Evolutionary conservation across 92 coral and sea anemone genomes (phyloP).

Genomic region (Scolanthus callimorphus): DNA sequence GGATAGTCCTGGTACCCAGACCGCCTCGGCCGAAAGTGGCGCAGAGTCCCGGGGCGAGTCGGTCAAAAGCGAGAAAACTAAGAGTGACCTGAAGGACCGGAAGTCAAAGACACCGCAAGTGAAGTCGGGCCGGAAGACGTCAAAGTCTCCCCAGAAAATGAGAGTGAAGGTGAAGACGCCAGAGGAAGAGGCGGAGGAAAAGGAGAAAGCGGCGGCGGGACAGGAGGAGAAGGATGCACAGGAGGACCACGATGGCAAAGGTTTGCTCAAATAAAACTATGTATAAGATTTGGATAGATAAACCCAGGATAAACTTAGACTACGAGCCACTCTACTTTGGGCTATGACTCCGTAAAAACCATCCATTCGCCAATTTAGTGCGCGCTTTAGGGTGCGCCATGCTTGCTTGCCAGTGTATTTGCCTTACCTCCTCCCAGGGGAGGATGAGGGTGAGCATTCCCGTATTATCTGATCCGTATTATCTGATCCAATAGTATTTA

Average conservation of each 20-base stretch:
- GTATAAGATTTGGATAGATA: too few species aligned
- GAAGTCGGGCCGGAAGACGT: constrained; percentile 18
- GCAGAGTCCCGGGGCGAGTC: constrained; percentile 35
- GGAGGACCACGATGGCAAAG: neutral
- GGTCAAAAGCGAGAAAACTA: constrained; percentile 26
- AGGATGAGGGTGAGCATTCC: too few species aligned
- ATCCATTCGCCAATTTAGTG: too few species aligned
- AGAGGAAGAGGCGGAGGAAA: constrained; percentile 21
- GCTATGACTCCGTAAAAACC: too few species aligned
- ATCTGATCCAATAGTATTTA: too few species aligned
- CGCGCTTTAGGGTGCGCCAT: too few species aligned
- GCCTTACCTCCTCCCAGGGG: too few species aligned
- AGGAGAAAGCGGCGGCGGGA: neutral
- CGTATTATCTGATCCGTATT: too few species aligned
- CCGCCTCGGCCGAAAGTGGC: constrained; percentile 3
- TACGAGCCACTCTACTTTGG: too few species aligned
- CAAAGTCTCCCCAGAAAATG: constrained; percentile 29
- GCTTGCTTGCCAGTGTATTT: too few species aligned
- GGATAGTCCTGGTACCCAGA: constrained; percentile 5
- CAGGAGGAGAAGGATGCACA: neutral
- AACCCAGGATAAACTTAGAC: too few species aligned
- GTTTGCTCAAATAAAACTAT: too few species aligned
- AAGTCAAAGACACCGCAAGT: constrained; percentile 44
- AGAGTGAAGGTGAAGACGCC: constrained; percentile 22
- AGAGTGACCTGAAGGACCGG: constrained; percentile 20